A percentile compares a stretch with the other conserved stretches of the same genome.
These are phyloP conservation scores for Antheraea mylitta DNA, from an alignment of 1,140 invertebrate species.

Conservation along the genomic window DNA sequence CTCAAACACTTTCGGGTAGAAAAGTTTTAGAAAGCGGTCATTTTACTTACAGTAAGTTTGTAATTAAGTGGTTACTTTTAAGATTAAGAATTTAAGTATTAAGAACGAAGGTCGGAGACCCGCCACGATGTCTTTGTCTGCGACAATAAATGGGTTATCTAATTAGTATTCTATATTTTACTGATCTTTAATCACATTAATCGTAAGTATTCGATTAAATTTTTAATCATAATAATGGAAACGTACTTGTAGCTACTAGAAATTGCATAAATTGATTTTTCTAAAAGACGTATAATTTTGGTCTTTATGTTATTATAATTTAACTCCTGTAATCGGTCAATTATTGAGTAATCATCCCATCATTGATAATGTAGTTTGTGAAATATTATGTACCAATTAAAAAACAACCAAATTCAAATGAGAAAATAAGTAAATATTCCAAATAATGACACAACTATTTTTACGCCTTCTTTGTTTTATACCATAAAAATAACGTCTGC, in stretches of 20 bases:
- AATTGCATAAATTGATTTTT: no score
- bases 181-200: not conserved
- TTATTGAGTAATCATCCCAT: no score
- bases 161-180: not conserved
- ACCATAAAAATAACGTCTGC: no score
- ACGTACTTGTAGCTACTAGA: not conserved
- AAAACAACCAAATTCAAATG: no score
- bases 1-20: conserved; percentile 23
- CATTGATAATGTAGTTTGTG: no score
- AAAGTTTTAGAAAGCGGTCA: conserved; percentile 21
- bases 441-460: no score
- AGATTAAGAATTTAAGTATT: conserved; percentile 7
- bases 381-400: no score
- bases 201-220: not conserved
- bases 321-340: no score
- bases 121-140: conserved; percentile 2
- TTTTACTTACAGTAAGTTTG: conserved; percentile 18
- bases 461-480: no score
- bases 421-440: no score
- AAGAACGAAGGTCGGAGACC: conserved; percentile 10
- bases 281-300: no score
- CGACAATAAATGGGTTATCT: not conserved
- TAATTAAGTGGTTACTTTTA: conserved; percentile 12
- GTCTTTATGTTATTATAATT: no score
- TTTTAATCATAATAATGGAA: not conserved